phyloP scores from a whole-genome alignment of 2,113 vertebrate species.

The Columba livia region DNA sequence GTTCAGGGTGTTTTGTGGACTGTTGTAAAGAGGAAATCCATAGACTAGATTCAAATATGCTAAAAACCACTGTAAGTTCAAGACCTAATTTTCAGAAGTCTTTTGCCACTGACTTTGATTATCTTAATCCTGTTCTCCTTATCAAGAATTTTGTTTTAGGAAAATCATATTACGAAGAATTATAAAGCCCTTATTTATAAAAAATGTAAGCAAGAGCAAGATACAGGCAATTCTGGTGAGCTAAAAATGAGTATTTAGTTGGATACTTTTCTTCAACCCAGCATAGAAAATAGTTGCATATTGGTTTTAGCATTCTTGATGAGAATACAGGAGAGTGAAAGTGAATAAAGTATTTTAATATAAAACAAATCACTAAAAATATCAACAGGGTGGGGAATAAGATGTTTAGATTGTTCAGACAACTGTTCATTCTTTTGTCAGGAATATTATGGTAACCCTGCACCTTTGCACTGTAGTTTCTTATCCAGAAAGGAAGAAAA shows the following conservation, averaged over 20 bases:
- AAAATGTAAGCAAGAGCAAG: background rate
- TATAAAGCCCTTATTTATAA: background rate
- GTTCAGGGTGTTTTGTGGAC: background rate
- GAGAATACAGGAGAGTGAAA: background rate
- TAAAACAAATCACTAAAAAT: background rate
- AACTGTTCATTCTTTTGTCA: background rate
- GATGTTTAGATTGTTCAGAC: background rate
- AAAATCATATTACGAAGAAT: background rate
- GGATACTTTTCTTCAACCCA: background rate
- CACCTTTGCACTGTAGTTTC: background rate
- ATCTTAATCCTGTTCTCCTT: background rate
- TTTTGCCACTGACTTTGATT: background rate
- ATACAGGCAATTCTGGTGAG: background rate
- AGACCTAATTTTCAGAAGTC: background rate
- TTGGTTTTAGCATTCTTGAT: background rate
- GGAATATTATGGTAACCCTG: background rate
- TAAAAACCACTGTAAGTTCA: background rate
- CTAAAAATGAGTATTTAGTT: background rate
- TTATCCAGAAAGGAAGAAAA: background rate
- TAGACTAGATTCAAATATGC: background rate
- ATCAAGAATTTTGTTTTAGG: background rate
- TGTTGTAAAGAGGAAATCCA: background rate
- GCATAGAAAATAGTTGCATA: background rate
- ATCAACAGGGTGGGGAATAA: background rate
- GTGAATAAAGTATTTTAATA: background rate